Conservation (phyloP, 2,888 invertebrate species). For the Plutella xylostella region DNA sequence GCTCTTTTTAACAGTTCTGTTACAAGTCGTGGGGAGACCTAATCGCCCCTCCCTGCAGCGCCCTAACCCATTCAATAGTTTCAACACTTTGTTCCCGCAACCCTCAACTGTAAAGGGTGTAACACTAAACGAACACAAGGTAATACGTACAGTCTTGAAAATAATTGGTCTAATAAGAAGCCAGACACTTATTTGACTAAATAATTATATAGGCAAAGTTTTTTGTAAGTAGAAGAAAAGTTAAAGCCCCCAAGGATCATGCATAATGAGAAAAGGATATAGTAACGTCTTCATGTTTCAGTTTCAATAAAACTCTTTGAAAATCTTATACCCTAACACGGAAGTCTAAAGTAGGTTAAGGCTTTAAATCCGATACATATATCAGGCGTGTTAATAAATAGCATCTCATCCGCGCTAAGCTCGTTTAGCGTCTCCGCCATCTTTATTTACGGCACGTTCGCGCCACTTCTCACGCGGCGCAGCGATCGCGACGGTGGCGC, state of each 20-base stretch:
- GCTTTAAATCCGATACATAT: background rate
- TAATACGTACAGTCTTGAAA: too few relatives aligned
- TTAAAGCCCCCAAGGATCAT: too few relatives aligned
- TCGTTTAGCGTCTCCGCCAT: conserved; percentile 36
- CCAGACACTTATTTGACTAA: too few relatives aligned
- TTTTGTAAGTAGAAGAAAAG: too few relatives aligned
- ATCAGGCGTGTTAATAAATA: conserved; percentile 25
- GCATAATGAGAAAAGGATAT: too few relatives aligned
- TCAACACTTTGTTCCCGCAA: background rate
- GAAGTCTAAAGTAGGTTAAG: conserved; percentile 1
- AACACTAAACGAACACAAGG: too few relatives aligned
- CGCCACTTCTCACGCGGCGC: conserved; percentile 35
- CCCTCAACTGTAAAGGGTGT: too few relatives aligned
- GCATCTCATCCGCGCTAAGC: conserved; percentile 33
- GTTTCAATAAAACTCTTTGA: too few relatives aligned
- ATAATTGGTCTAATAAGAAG: too few relatives aligned
- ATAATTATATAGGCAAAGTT: too few relatives aligned
- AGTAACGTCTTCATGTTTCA: too few relatives aligned
- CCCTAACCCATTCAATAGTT: conserved; percentile 5
- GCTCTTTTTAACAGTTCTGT: conserved; percentile 34
- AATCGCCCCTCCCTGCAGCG: conserved; percentile 1
- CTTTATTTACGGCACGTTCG: conserved; percentile 57
- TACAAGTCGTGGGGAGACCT: conserved; percentile 11
- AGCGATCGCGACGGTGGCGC: conserved; percentile 37
- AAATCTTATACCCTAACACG: too few relatives aligned